Conservation (phyloP, 2,888 invertebrate genomes). For the Craniophora ligustri region DNA sequence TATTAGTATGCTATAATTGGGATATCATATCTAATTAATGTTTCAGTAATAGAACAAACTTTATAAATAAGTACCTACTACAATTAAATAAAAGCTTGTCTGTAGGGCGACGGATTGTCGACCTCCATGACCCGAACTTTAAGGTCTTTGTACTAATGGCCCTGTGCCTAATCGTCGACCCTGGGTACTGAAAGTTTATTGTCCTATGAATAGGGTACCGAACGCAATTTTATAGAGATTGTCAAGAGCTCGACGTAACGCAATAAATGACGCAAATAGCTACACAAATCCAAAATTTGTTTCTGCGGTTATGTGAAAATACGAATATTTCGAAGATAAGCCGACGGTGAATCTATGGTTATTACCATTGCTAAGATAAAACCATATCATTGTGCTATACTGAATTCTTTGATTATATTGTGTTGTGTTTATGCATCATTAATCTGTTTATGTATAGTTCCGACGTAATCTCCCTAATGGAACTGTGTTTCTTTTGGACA, state of each 20-base stretch:
- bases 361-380: slow-evolving; percentile 19
- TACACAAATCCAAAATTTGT: slow-evolving; percentile 46
- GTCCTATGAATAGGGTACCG: slow-evolving; percentile 49
- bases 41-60: slow-evolving; percentile 11
- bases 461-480: slow-evolving; percentile 65
- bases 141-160: slow-evolving; percentile 60
- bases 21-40: slow-evolving; percentile 1
- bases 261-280: slow-evolving; percentile 63
- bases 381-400: slow-evolving; percentile 6
- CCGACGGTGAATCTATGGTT: slow-evolving; percentile 30
- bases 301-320: slow-evolving; percentile 55
- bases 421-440: slow-evolving; percentile 28
- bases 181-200: slow-evolving; percentile 58
- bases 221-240: slow-evolving; percentile 62
- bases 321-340: slow-evolving; percentile 44
- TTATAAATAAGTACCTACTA: slow-evolving; percentile 16
- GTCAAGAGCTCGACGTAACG: slow-evolving; percentile 57
- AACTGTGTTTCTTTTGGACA: slow-evolving; percentile 65
- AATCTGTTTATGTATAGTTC: slow-evolving; percentile 34
- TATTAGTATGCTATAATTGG: slow-evolving; percentile 2
- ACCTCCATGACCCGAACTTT: slow-evolving; percentile 55
- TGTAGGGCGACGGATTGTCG: slow-evolving; percentile 49
- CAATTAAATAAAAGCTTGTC: slow-evolving; percentile 49
- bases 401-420: slow-evolving; percentile 13
- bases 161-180: slow-evolving; percentile 53